Evolutionary conservation across 2,888 invertebrate genomes (phyloP), one percentile per base, ranked within the genome.

Genomic region (Spilosoma lubricipeda): DNA sequence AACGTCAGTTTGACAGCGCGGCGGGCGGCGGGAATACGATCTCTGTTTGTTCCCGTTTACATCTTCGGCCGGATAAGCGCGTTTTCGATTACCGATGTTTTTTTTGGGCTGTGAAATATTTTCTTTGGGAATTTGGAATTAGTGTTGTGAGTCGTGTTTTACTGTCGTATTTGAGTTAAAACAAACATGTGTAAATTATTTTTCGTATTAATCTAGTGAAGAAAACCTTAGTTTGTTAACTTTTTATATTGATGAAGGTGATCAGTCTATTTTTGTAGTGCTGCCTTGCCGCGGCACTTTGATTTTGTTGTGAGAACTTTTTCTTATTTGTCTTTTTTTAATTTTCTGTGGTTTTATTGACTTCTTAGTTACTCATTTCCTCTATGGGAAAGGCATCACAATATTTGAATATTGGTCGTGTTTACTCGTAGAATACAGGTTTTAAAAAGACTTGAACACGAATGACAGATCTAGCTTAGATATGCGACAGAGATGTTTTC

Each of bases 1-100:
- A 95, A 95, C 95, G 95, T 95, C 95, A 95, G 88, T 93, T 90
- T 95, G 94, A 95, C 95, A 95, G 93, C 94, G 91, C 93, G 93
- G 93, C 95, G 95, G 95, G 95, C 94, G 95, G 95, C 93, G 93
- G 95, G 89, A 94, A 95, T 89, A 88, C 89, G 94, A 95, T 94
- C 92, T 88, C 90, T 93, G 92, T 94, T 94, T 94, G 94, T 93
- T 93, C 92, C 93, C 93, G 92, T 91, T 92, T 91, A 90, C 91
- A 90, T 90, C 63, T 42, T 39, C 90, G 90, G 88, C 91, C 92
- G 94, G 94, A 93, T 94, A 94, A 94, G 93, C 94, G 89, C 91
- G 93, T 92, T 92, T 94, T 93, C 90, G 91, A 93, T 94, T 94
- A 92, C 93, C 88, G 77, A 77, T 82, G 79, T 87, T 88, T 91